These are phyloP conservation scores for Odocoileus hemionus DNA, from an alignment of 2,113 vertebrate species.

Conservation along the genomic window DNA sequence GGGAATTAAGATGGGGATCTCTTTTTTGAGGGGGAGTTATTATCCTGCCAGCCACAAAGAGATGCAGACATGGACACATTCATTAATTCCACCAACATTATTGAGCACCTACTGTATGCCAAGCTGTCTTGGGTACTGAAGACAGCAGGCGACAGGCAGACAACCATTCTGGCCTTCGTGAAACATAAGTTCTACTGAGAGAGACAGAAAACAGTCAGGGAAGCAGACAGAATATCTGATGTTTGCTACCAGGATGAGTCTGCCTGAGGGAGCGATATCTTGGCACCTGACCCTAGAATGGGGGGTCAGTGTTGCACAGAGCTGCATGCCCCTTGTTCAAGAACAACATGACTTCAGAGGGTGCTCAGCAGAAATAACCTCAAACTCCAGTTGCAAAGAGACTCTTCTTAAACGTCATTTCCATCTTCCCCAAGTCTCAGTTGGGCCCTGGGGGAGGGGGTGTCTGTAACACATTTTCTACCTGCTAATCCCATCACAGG, in stretches of 20 bases:
- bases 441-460: neutral
- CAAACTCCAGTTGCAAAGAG: neutral
- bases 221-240: neutral
- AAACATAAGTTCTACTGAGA: neutral
- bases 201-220: neutral
- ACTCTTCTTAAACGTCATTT: neutral
- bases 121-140: neutral
- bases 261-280: neutral
- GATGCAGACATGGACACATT: neutral
- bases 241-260: neutral
- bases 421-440: neutral
- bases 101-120: neutral
- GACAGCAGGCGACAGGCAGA: neutral
- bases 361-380: neutral
- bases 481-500: fast-evolving
- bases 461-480: neutral
- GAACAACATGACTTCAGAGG: neutral
- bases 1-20: neutral
- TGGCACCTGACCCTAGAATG: neutral
- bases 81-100: neutral
- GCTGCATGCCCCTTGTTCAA: neutral
- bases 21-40: neutral
- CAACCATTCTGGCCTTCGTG: neutral
- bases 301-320: neutral
- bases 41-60: neutral